Base-by-base conservation (phyloP, 2,113 vertebrate species). In the Myxocyprinus asiaticus region DNA sequence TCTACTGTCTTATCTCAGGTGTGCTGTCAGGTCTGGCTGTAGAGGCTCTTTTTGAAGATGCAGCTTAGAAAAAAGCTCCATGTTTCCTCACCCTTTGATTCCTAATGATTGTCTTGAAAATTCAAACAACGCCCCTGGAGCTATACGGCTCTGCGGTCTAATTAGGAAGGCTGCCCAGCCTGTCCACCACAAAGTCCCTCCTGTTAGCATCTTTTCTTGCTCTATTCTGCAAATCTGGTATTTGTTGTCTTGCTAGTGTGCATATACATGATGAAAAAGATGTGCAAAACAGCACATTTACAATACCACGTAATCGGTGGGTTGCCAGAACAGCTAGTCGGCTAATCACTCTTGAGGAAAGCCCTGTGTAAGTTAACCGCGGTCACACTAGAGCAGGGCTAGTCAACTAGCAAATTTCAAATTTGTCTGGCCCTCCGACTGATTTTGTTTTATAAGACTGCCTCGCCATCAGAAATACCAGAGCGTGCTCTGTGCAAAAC, bases 61-160 rank as follows among this genome's bases (percentile, higher is more conserved):
- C 64, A 15, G 71, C 51, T 70, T 86, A 33, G 76, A 82, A 82
- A 82, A 64, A 78, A 63, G 70, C 63, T 62, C 67, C 17, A 50
- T 63, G 71, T 76, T 70, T 69, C 50, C 59, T 71, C 33, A 58
- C 33, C 55, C 77, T 87, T 85, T 85, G 82, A 83, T 78, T 78
- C 42, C 55, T 80, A 71, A 82, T 68, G 82, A 85, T 76, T 69
- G 22, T 72, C 63, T 66, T 78, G 68, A 75, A 72, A 83, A 56
- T 69, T 62, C 58, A 55, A 74, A 58, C 61, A 63, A 44, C 10
- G 12, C 56, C 73, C 50, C 76, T 85, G 55, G 47, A 73, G 81
- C 85, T 76, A 9, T 47, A 68, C 22, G 53, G 17, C 76, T 68
- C 61, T 59, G 33, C 50, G n/a, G 59, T 78, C 63, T 82, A 82